Evolutionary conservation across 2,113 vertebrate genomes (phyloP), one percentile per base, ranked within the genome.

Genomic region (Phyllostomus hastatus): DNA sequence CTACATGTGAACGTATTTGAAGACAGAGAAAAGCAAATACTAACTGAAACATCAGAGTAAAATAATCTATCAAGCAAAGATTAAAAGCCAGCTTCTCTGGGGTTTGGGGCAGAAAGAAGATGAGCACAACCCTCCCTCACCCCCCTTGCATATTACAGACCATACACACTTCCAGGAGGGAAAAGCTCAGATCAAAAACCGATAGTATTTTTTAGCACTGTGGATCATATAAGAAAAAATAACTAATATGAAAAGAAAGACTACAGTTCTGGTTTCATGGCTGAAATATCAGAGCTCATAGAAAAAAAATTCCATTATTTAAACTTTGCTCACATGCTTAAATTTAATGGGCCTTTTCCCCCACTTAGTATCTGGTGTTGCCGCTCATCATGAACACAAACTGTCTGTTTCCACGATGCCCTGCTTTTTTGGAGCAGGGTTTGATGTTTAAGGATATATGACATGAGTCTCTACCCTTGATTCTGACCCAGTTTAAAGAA

Each of bases 401-500:
- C 66, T 52, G 84, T 43, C 50, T 7, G 3, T 85, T 72, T 70
- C 72, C 61, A 85, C 0, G 7, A 69, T 52, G 5, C 17, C 31
- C 50, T 41, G 38, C 38, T 93, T 88, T 85, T 87, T 66, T 83
- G 54, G 20, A 94, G 41, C 48, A 91, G 17, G 16, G 66, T 85
- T 96, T 90, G 50, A 76, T 90, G 24, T 66, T 82, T 95, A 93
- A 91, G 48, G n/a, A 28, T 81, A 28, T 8, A 76, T 84, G 33
- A 83, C 38, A 66, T 50, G 16, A 90, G 52, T 72, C 92, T n/a
- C 88, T 66, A 22, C 43, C 69, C 86, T 95, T 96, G 82, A 86
- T 70, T 95, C 50, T 96, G 82, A 97, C 41, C 22, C 48, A 82
- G 12, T 79, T 70, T 88, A 38, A 91, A 76, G 72, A 97, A 88